A percentile compares a stretch with the other conserved stretches of the same genome.
Evolutionary conservation across 2,888 invertebrate species (phyloP).

Genomic region (Conops quadrifasciatus): DNA sequence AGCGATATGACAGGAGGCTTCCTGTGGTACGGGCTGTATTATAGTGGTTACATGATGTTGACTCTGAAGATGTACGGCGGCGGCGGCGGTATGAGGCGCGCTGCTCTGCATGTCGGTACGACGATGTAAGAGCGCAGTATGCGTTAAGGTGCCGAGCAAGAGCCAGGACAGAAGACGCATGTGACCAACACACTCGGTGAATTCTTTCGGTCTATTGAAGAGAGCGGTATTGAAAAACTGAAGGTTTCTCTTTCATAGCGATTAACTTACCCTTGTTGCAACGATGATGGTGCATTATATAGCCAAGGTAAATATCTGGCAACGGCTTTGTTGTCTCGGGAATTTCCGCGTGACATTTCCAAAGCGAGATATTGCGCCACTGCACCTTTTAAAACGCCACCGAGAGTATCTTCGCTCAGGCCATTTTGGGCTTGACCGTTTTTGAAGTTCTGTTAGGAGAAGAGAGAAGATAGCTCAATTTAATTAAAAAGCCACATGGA

Average conservation of each 20-base stretch:
- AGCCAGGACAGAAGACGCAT: slow-evolving; percentile 96
- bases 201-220: slow-evolving; percentile 81
- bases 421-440: slow-evolving; percentile 74
- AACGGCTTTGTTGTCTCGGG: slow-evolving; percentile 82
- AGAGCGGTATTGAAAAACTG: neutral
- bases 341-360: slow-evolving; percentile 90
- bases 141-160: slow-evolving; percentile 91
- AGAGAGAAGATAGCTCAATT: neutral
- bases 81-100: slow-evolving; percentile 47
- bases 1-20: slow-evolving; percentile 94
- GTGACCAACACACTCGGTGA: slow-evolving; percentile 93
- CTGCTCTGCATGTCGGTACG: slow-evolving; percentile 48
- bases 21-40: slow-evolving; percentile 91
- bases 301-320: slow-evolving; percentile 90
- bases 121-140: slow-evolving; percentile 73
- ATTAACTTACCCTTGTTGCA: slow-evolving; percentile 79
- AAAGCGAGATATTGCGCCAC: slow-evolving; percentile 92
- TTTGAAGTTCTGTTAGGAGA: slow-evolving; percentile 55
- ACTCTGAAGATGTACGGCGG: slow-evolving; percentile 53
- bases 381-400: slow-evolving; percentile 95
- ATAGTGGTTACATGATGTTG: slow-evolving; percentile 48
- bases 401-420: slow-evolving; percentile 93
- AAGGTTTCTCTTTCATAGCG: neutral
- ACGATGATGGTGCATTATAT: slow-evolving; percentile 78
- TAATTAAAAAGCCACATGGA: neutral